Percentiles rank a stretch among this genome's conserved stretches.
Conservation (phyloP, 1,140 invertebrate genomes). For the Anoplophora glabripennis region DNA sequence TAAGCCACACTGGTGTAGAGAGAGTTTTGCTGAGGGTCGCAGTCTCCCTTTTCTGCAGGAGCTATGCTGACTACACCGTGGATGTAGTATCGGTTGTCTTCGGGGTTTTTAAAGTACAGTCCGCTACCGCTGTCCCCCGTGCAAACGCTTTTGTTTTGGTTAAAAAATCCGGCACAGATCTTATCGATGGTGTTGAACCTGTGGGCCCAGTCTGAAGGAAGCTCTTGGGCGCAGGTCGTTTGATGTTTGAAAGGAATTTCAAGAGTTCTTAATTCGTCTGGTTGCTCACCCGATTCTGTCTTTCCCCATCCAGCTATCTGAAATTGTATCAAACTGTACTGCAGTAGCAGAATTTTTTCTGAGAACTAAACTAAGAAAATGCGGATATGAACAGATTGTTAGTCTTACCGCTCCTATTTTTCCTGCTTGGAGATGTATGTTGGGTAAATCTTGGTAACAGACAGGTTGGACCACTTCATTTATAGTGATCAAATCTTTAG, state of each 20-base stretch:
- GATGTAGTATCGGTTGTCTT: conserved; percentile 22
- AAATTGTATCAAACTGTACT: background rate
- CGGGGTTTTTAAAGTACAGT: conserved; percentile 18
- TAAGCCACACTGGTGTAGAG: conserved; percentile 24
- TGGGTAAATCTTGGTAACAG: conserved; percentile 9
- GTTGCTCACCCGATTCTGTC: conserved; percentile 19
- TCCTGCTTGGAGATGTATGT: background rate
- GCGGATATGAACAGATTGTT: too few species aligned
- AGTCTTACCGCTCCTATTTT: conserved; percentile 2
- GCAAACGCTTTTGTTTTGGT: conserved; percentile 30
- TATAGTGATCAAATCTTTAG: conserved; percentile 20
- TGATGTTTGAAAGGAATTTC: conserved; percentile 18
- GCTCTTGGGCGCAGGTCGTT: conserved; percentile 8
- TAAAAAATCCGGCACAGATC: conserved; percentile 28
- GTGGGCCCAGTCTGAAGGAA: conserved; percentile 18
- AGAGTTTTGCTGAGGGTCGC: conserved; percentile 24
- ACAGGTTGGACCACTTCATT: conserved; percentile 28
- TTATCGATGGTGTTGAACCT: conserved; percentile 24
- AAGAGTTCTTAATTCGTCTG: conserved; percentile 25
- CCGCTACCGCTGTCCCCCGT: conserved; percentile 34
- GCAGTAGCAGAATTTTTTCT: too few species aligned
- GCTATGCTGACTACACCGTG: conserved; percentile 27
- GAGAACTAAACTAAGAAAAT: too few species aligned
- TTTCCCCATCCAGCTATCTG: conserved; percentile 35
- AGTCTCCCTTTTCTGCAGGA: conserved; percentile 14